These are phyloP conservation scores for Polylopha cassiicola DNA, from an alignment of 2,888 invertebrate genomes.

Conservation along the genomic window DNA sequence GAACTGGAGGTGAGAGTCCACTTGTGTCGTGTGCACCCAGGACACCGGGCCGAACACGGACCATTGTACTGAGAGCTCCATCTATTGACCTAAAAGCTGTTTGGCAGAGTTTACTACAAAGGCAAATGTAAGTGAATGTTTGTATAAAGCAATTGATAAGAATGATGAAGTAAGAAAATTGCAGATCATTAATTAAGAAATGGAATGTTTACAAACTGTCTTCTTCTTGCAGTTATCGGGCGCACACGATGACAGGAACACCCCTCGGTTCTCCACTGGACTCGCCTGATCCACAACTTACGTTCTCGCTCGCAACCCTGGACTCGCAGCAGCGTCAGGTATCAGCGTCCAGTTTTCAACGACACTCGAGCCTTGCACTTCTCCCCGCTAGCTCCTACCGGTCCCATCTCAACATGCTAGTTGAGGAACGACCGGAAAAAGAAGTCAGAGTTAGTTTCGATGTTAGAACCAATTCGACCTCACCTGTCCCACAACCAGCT, in stretches of 20 bases:
- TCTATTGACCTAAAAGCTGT: slow-evolving; percentile 91
- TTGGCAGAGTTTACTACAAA: slow-evolving; percentile 91
- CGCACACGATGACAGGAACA: slow-evolving; percentile 88
- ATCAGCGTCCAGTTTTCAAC: slow-evolving; percentile 74
- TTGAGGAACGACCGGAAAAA: slow-evolving; percentile 66
- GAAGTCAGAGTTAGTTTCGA: slow-evolving; percentile 70
- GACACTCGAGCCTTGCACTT: slow-evolving; percentile 67
- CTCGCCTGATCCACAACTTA: slow-evolving; percentile 84
- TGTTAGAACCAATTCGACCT: slow-evolving; percentile 55
- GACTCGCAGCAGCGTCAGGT: slow-evolving; percentile 80
- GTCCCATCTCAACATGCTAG: slow-evolving; percentile 69
- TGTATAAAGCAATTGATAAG: neutral
- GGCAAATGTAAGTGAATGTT: slow-evolving; percentile 85
- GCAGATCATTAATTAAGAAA: too few species aligned
- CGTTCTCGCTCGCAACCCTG: slow-evolving; percentile 80
- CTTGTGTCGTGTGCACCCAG: slow-evolving; percentile 86
- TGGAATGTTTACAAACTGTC: neutral
- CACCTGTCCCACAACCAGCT: slow-evolving; percentile 54
- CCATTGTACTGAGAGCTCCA: slow-evolving; percentile 86
- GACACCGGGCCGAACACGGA: slow-evolving; percentile 81
- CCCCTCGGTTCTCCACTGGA: slow-evolving; percentile 90
- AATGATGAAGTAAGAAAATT: too few species aligned
- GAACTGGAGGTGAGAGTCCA: slow-evolving; percentile 83
- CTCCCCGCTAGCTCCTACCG: slow-evolving; percentile 71
- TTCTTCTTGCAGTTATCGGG: slow-evolving; percentile 82